Base-by-base conservation (phyloP, 2,888 invertebrate genomes). In the Phanerotoma sp. region DNA sequence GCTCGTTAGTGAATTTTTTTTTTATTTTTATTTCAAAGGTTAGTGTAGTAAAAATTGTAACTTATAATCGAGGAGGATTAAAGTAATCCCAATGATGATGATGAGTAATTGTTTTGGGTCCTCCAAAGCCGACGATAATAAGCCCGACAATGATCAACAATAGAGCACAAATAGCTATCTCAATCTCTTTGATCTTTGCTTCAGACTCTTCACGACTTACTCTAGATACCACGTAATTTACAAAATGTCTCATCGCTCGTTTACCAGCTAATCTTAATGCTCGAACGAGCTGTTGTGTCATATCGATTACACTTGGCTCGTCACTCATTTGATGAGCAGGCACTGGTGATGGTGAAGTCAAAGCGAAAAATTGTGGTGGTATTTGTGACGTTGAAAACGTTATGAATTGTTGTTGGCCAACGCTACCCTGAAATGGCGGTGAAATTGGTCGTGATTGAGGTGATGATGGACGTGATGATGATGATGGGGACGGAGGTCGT, bases 41-140 rank as follows among this genome's bases (percentile, higher is more conserved):
- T 46, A 51, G 30, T 49, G 33, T 53, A 52, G 40, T 53, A 49
- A 54, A 44, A 42, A 51, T 28, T 30, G 41, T 30, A 40, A 51
- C 48, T 62, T 54, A 63, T 40, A 63, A 41, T 64, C 85, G 85
- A 7, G 91, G 91, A 10, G 91, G 91, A 79, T 91, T 91, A 67
- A 91, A 89, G 75, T 87, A 92, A 74, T 92, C 92, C 92, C 92
- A 92, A 67, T 91, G 91, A 73, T 91, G 89, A 73, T 92, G 90
- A 62, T 89, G 83, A 46, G 86, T 86, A 52, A 86, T 83, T 58
- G 79, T 80, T 46, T 79, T 79, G 58, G 86, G 84, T 61, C 85
- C 86, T 57, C 88, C 86, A 56, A 88, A 82, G 47, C 89, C 86
- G 61, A 91, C 82, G 77, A 93, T 81, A 59, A 93, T 83, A 56